Evolutionary conservation across 2,888 invertebrate species (phyloP), one percentile per base, ranked within the genome.

Genomic region (Oxyscelio sp.): DNA sequence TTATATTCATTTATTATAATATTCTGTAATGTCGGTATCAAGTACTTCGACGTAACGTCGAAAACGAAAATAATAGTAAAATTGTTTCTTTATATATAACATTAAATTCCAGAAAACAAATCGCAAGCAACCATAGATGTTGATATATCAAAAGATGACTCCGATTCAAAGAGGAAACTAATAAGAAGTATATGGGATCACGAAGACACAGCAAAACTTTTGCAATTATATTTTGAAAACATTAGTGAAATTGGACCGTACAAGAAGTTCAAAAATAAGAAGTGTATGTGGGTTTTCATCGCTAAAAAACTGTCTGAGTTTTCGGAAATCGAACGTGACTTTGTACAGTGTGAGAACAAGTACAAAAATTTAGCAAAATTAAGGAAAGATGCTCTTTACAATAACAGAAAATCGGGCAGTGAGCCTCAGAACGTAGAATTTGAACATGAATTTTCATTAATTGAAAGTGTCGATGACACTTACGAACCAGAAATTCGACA

Each of bases 241-340:
- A 66, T 54, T 24, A 24, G 17, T 21, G 6, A 66, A 24, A 54
- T 66, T 8, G 54, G 66, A 17, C 40, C 66, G 17, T 52, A 40
- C 31, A 40, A 40, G 31, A 66, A 54, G 40, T 66, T 38, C 15
- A 66, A 66, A 54, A 54, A 38, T 17, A 66, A 66, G 15, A 66
- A 40, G 15, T 5, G 15, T 8, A 65, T 65, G 65, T 65, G 50
- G 54, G 17, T 34, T 1, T 66, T 40, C 11, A 54, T 66, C 6
- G 24, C 40, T 40, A 24, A n/a, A 34, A n/a, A n/a, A 38, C 3
- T 65, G n/a, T 43, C 52, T 21, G 34, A 52, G 40, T 31, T 40
- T 21, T 65, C 21, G 0, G 50, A 24, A 11, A 66, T 40, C 4
- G 6, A 11, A 5, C 52, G 22, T 24, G 19, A 38, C 48, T 15